A percentile compares a stretch with the other conserved stretches of the same genome.
phyloP scores from a whole-genome alignment of 2,797 vertebrate species.

The Gadopsis marmoratus region DNA sequence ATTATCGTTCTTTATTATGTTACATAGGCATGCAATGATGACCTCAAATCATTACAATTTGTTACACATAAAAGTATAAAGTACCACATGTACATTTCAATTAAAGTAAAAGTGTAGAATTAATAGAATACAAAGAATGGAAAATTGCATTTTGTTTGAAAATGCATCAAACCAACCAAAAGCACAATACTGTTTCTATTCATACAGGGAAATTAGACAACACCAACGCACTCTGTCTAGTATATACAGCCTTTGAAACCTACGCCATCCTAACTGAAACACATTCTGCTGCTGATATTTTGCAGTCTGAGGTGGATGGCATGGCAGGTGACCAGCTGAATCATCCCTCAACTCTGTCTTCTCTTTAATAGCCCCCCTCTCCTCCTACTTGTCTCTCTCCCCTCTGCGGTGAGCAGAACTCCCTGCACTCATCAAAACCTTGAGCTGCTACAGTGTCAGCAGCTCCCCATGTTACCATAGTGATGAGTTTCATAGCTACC shows the following conservation, averaged over 20 bases:
- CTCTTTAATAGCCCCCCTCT: slow-evolving; percentile 73
- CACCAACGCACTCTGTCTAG: slow-evolving; percentile 50
- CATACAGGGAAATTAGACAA: slow-evolving; percentile 62
- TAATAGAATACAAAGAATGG: slow-evolving; percentile 12
- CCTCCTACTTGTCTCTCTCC: slow-evolving; percentile 71
- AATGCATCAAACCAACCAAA: slow-evolving; percentile 36
- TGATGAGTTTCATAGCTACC: slow-evolving; percentile 67
- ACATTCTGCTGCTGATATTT: slow-evolving; percentile 67
- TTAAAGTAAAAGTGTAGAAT: slow-evolving; percentile 17
- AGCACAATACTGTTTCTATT: slow-evolving; percentile 46
- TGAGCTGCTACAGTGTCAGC: slow-evolving; percentile 76
- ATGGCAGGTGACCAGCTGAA: slow-evolving; percentile 76
- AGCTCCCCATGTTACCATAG: slow-evolving; percentile 81
- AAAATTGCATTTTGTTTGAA: slow-evolving; percentile 24
- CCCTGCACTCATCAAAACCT: slow-evolving; percentile 81
- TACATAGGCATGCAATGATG: not conserved
- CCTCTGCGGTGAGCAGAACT: slow-evolving; percentile 70
- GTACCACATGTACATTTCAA: not conserved
- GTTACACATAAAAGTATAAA: slow-evolving; percentile 7
- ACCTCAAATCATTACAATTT: not conserved
- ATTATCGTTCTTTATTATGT: slow-evolving; percentile 18
- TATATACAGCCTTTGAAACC: slow-evolving; percentile 68
- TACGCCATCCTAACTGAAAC: slow-evolving; percentile 60
- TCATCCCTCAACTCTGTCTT: slow-evolving; percentile 74
- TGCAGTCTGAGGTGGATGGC: slow-evolving; percentile 62